Evolutionary conservation across 2,113 vertebrate genomes (phyloP), one percentile per base, ranked within the genome.

Genomic region (Tupaia tana): DNA sequence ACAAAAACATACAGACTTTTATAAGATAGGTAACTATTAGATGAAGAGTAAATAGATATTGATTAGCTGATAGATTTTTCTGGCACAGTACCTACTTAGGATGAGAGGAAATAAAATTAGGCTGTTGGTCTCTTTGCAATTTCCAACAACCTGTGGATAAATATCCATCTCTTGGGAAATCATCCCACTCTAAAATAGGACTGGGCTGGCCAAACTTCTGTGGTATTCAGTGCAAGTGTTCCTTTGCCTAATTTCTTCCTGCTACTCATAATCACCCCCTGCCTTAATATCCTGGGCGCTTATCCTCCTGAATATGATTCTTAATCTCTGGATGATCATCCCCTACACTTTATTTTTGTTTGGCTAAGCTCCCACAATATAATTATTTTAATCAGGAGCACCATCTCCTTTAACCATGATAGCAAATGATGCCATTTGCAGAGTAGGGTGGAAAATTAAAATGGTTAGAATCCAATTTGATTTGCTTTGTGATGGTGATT

Each of bases 341-440:
- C 64, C 20, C 56, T 58, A 58, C 7, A 69, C 11, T 81, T 93
- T 69, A 12, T 97, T 92, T 70, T 54, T 56, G 5, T 77, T 95
- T 86, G 70, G 59, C 34, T 67, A 88, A 15, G 19, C 20, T 93
- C 85, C 84, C 9, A 24, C 24, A 84, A 20, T 61, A 31, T 87
- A 97, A 94, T 96, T 93, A 93, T 95, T 92, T 86, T 95, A 97
- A 91, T 95, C 93, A 95, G 77, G 71, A 93, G 16, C 7, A 84
- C 58, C 43, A 89, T 86, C 81, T 96, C 43, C 83, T 89, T 87
- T 94, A 95, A 90, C 78, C 67, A 12, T 8, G 18, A 79, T 66
- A 87, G 91, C 34, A 95, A 97, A 91, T 31, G 43, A 92, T 91
- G 71, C 43, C 64, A 81, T 91, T 94, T 95, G 58, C 80, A 89